Conservation (phyloP, 2,888 invertebrate genomes). For the Siphlonurus alternatus region DNA sequence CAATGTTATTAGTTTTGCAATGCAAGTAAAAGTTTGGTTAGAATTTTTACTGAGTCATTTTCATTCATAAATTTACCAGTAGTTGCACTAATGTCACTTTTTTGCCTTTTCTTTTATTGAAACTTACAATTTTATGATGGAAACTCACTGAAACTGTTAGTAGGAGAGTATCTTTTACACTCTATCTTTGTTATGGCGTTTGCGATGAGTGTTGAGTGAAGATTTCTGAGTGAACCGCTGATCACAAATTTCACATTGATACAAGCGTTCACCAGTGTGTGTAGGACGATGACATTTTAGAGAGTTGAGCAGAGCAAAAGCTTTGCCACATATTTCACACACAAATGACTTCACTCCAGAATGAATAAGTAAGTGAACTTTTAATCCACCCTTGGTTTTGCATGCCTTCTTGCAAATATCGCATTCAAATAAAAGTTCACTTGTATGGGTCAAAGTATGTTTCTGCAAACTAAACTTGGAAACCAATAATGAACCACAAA, state of each 20-base stretch:
- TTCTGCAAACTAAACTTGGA: neutral
- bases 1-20: too few species aligned
- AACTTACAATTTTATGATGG: too few species aligned
- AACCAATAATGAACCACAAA: neutral
- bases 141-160: too few species aligned
- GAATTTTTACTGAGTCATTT: too few species aligned
- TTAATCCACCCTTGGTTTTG: neutral
- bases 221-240: neutral
- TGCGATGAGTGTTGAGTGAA: neutral
- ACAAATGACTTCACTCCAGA: neutral
- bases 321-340: neutral
- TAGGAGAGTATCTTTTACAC: too few species aligned
- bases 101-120: too few species aligned
- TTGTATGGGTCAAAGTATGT: neutral
- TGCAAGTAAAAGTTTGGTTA: too few species aligned
- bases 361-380: neutral
- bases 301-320: neutral
- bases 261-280: neutral
- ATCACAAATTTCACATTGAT: neutral
- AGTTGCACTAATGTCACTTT: too few species aligned
- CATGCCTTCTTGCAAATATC: neutral
- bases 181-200: neutral
- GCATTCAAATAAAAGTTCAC: neutral
- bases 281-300: neutral
- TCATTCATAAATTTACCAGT: too few species aligned